phyloP scores from a whole-genome alignment of 2,888 invertebrate species.

The Spicauda simplicius region DNA sequence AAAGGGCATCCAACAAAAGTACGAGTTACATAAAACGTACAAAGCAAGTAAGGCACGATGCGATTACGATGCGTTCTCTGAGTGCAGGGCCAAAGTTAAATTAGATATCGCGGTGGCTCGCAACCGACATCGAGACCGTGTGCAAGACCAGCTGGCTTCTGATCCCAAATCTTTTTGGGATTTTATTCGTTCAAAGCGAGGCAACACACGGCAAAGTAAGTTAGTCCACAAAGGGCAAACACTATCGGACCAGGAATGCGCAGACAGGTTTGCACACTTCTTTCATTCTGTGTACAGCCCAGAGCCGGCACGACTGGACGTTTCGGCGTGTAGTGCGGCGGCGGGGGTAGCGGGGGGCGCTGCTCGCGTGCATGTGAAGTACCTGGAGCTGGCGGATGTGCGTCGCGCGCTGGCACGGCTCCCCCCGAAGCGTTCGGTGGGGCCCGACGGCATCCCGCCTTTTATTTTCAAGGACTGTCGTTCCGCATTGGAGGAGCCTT shows the following conservation, averaged over 20 bases:
- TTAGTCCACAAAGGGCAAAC: conserved; percentile 5
- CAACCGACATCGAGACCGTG: conserved; percentile 3
- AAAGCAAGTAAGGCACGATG: background rate
- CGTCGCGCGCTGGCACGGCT: conserved; percentile 18
- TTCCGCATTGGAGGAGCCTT: conserved; percentile 18
- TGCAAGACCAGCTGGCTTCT: background rate
- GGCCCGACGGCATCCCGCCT: conserved; percentile 40
- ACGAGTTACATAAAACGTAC: too few species aligned
- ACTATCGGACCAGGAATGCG: conserved; percentile 8
- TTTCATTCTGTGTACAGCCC: conserved; percentile 13
- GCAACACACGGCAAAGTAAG: background rate
- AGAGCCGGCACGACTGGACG: conserved; percentile 11
- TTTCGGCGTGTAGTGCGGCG: conserved; percentile 1
- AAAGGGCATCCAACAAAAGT: too few species aligned
- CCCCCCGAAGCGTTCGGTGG: conserved; percentile 35
- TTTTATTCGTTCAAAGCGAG: conserved; percentile 4
- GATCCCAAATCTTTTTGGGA: conserved; percentile 15
- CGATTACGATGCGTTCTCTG: conserved; percentile 12
- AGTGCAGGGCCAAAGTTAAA: conserved; percentile 8
- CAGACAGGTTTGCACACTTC: background rate
- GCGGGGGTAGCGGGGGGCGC: background rate
- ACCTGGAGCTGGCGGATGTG: background rate
- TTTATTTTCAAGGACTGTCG: conserved; percentile 37
- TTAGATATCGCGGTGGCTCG: background rate
- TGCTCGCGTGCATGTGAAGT: conserved; percentile 2